Base-by-base conservation (phyloP, 1,140 invertebrate genomes). In the Camponotus pennsylvanicus region DNA sequence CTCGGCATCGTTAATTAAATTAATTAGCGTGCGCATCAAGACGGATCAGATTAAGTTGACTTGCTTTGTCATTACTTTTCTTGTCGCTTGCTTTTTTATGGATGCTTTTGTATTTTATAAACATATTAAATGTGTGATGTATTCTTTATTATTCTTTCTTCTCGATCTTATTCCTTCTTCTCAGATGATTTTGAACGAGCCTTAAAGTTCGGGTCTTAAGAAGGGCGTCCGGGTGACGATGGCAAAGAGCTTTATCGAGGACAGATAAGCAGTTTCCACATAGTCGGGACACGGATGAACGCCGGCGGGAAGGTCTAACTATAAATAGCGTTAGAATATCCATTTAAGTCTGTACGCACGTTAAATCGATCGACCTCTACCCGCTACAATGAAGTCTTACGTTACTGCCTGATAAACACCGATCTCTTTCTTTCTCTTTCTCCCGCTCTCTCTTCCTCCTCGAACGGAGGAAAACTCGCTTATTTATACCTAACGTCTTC, bases 291-390 rank as follows among this genome's bases (percentile, higher is more conserved):
- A 85, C 52, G 73, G 73, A 55, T 87, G 80, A 90, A 77, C 75
- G 82, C 76, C 87, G 52, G 55, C 75, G 70, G 49, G 63, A 73
- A 69, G 73, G 86, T 79, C 88, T 82, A 63, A 83, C 88, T 89
- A 89, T 91, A 91, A 89, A 91, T 91, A 91, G 84, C 75, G 49
- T 88, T 89, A 82, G 88, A 82, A 87, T 86, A 89, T 89, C 89
- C 89, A 85, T 91, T 91, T 90, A 85, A 86, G 86, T 88, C 71
- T 75, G 67, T 86, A 88, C 88, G 84, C 86, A 88, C 75, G 84
- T 86, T 69, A 75, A 88, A 90, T 88, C 88, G 88, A 90, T 89
- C 88, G 79, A 67, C 84, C 66, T 83, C 79, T 34, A 75, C 78
- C 64, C 49, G 63, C 13, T 71, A 83, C 55, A 83, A 83, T 57